These are phyloP conservation scores for Scrobipalpa costella DNA, from an alignment of 2,888 invertebrate genomes.

Conservation along the genomic window DNA sequence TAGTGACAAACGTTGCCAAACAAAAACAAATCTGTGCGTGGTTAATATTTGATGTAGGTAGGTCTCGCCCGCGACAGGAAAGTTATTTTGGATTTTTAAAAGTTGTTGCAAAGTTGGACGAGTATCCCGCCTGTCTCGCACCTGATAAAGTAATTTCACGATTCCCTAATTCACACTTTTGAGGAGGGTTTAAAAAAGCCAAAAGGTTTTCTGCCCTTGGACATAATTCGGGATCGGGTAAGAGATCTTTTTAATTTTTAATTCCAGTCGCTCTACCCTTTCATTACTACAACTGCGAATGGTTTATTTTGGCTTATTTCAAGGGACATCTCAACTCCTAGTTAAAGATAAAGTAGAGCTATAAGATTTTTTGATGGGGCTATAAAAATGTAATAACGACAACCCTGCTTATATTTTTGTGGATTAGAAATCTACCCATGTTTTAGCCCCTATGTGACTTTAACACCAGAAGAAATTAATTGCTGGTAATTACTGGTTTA, in stretches of 20 bases:
- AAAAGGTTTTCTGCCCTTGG: constrained; percentile 57
- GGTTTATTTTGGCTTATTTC: not conserved
- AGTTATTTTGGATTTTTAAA: constrained; percentile 80
- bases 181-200: constrained; percentile 74
- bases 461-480: constrained; percentile 27
- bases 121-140: constrained; percentile 59
- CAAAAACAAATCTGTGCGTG: constrained; percentile 61
- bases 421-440: constrained; percentile 8
- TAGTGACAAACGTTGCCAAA: constrained; percentile 58
- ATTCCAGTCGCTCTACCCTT: constrained; percentile 36
- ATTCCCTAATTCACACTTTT: constrained; percentile 77
- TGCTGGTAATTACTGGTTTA: constrained; percentile 41
- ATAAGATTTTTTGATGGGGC: not conserved
- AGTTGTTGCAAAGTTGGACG: constrained; percentile 66
- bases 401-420: constrained; percentile 6
- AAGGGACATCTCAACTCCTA: not conserved
- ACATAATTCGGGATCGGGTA: constrained; percentile 64
- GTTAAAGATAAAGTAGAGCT: not conserved
- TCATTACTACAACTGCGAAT: constrained; percentile 5
- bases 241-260: constrained; percentile 60
- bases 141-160: constrained; percentile 77
- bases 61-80: constrained; percentile 46
- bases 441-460: constrained; percentile 18
- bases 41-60: constrained; percentile 72
- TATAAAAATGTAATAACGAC: not conserved